Evolutionary conservation across 1,140 invertebrate species (phyloP).

Genomic region (Brachionus asplanchnoidis): DNA sequence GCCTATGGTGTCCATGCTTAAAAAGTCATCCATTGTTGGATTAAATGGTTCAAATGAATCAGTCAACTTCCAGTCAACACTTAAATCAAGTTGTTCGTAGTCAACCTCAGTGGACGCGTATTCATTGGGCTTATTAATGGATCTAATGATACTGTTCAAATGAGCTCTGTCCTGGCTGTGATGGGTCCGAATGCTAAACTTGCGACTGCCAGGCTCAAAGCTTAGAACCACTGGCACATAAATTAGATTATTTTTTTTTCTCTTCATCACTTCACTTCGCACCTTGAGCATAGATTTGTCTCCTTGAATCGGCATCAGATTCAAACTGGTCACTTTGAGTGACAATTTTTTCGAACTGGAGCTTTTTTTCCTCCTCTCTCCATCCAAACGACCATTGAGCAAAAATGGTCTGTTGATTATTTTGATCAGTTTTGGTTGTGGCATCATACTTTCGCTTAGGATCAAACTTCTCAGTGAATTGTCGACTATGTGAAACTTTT

Average conservation of each 20-base stretch:
- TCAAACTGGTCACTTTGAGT: background rate
- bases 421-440: background rate
- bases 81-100: background rate
- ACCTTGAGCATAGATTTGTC: slow-evolving; percentile 1
- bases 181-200: background rate
- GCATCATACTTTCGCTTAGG: background rate
- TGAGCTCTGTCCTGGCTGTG: background rate
- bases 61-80: background rate
- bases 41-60: background rate
- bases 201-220: background rate
- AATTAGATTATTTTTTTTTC: slow-evolving; percentile 15
- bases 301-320: slow-evolving; percentile 8
- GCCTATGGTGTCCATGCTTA: background rate
- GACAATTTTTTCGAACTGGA: background rate
- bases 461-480: background rate
- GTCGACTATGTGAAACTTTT: slow-evolving; percentile 22
- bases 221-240: background rate
- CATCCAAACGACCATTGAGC: background rate
- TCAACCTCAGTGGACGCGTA: background rate
- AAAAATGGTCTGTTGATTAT: background rate
- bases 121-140: background rate
- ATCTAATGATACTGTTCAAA: background rate
- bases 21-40: background rate
- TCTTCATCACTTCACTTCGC: background rate
- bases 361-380: background rate